phyloP scores from a whole-genome alignment of 2,797 vertebrate species.

The Anguilla marmorata region DNA sequence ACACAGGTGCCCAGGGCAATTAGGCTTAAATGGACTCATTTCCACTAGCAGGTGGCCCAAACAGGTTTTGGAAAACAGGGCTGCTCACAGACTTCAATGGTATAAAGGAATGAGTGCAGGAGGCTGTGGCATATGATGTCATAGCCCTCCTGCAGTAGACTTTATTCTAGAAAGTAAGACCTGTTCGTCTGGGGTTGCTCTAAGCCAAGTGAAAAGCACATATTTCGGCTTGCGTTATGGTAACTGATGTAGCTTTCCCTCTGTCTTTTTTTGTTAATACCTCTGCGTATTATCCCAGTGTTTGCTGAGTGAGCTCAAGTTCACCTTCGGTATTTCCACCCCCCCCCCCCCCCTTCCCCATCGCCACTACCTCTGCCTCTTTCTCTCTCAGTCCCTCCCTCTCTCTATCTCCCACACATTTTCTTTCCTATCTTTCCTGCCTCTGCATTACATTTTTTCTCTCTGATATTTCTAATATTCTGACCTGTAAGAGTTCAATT shows the following conservation, averaged over 20 bases:
- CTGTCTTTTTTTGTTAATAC: not conserved
- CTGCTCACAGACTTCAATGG: not conserved
- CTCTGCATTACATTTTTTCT: not conserved
- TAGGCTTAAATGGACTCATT: not conserved
- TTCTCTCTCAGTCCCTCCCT: constrained; percentile 34
- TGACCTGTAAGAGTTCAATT: not conserved
- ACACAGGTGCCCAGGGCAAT: not conserved
- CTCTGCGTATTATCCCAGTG: not conserved
- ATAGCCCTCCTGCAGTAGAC: constrained; percentile 3
- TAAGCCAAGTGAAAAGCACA: not conserved
- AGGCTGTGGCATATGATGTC: constrained; percentile 27
- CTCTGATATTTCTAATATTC: not conserved
- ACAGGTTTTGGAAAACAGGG: not conserved
- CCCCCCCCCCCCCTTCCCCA: not conserved
- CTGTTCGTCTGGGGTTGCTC: not conserved
- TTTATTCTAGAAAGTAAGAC: constrained; percentile 3
- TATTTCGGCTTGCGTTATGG: not conserved
- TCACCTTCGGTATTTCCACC: not conserved
- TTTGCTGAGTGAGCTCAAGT: not conserved
- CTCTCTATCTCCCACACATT: not conserved
- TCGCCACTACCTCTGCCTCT: not conserved
- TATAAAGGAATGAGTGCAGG: not conserved
- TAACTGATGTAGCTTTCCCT: not conserved
- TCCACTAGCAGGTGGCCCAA: not conserved
- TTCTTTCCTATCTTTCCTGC: not conserved